Conservation (phyloP, 1,140 invertebrate species). For the Contarinia nasturtii region DNA sequence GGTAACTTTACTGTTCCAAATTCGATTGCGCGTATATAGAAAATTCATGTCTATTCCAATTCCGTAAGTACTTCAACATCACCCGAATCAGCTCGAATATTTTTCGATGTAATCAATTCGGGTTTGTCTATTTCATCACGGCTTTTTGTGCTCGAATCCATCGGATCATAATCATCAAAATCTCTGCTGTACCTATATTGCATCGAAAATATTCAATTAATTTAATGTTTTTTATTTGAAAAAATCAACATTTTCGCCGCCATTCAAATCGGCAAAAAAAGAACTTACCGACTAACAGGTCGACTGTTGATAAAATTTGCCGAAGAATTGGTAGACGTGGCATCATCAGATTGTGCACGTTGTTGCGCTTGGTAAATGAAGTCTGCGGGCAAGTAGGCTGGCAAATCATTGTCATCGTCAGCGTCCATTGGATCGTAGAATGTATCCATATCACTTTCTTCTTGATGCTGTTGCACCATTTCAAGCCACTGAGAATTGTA, state of each 20-base stretch:
- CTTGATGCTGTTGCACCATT: conserved; percentile 58
- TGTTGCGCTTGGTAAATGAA: conserved; percentile 30
- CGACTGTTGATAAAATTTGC: conserved; percentile 18
- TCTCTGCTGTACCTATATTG: conserved; percentile 26
- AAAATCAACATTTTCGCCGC: not conserved
- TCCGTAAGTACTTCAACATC: no score
- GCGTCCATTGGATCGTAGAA: conserved; percentile 25
- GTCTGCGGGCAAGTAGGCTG: conserved; percentile 49
- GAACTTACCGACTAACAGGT: conserved; percentile 17
- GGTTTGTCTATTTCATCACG: conserved; percentile 8
- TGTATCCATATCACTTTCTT: conserved; percentile 26
- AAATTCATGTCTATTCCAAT: no score
- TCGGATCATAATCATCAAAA: conserved; percentile 30
- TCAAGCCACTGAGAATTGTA: conserved; percentile 97
- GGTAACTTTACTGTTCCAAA: no score
- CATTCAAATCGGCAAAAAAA: not conserved
- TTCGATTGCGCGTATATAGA: no score
- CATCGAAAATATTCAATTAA: conserved; percentile 2
- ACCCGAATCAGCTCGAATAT: no score
- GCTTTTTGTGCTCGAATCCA: conserved; percentile 31
- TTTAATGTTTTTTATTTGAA: not conserved
- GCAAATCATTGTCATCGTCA: conserved; percentile 41
- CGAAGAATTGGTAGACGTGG: conserved; percentile 16
- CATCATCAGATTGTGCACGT: conserved; percentile 11
- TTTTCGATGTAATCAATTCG: no score